Evolutionary conservation across 2,113 vertebrate species (phyloP).

Genomic region (Rhinogobius similis): DNA sequence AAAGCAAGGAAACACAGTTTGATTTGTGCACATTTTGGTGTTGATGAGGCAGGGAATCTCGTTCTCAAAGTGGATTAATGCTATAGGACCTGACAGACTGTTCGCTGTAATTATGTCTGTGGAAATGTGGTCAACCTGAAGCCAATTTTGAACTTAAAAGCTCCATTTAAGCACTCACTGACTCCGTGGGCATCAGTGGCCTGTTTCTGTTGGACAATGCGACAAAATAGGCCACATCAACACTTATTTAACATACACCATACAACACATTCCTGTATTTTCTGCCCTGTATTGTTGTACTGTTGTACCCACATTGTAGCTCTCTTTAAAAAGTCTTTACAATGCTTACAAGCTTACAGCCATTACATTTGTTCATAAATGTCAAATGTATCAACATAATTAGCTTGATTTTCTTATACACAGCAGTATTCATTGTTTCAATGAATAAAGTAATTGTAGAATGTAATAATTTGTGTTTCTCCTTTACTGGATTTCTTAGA

Average conservation of each 20-base stretch:
- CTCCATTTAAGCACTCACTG: not conserved
- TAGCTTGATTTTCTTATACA: not conserved
- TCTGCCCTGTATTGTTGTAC: too few relatives aligned
- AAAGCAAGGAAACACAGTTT: slow-evolving; percentile 16
- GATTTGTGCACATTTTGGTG: slow-evolving; percentile 48
- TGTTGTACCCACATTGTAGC: too few relatives aligned
- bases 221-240: not conserved
- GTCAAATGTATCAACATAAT: not conserved
- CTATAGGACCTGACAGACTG: slow-evolving; percentile 14
- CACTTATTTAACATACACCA: not conserved
- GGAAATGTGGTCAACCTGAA: not conserved
- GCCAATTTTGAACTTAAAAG: slow-evolving; percentile 37
- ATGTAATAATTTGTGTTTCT: slow-evolving; percentile 32
- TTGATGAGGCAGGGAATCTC: slow-evolving; percentile 19
- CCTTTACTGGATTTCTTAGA: slow-evolving; percentile 66
- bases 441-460: slow-evolving; percentile 9
- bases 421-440: not conserved
- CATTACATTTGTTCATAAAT: not conserved
- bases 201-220: not conserved
- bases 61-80: slow-evolving; percentile 31
- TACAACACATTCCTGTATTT: not conserved
- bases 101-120: slow-evolving; percentile 5
- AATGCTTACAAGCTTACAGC: too few relatives aligned
- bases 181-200: not conserved
- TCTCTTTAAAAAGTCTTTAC: too few relatives aligned